A percentile compares a stretch with the other conserved stretches of the same genome.
Evolutionary conservation across 1,140 invertebrate genomes (phyloP).

Genomic region (Drosophila pachea): DNA sequence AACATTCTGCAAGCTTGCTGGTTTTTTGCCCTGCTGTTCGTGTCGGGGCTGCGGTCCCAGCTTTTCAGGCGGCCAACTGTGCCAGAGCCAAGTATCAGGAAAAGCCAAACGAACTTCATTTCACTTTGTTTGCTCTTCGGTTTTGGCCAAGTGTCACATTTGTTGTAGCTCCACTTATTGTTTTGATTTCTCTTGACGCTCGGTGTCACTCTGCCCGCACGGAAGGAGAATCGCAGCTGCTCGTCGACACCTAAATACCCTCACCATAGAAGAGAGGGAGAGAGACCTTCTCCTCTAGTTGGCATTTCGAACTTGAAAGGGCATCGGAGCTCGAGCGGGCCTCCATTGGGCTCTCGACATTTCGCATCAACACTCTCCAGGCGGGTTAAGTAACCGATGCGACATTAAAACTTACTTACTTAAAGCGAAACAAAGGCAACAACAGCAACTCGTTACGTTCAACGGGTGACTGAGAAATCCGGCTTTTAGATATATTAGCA

Average conservation of each 20-base stretch:
- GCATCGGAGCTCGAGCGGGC: not conserved
- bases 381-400: conserved; percentile 42
- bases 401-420: conserved; percentile 61
- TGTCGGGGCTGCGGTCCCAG: conserved; percentile 5
- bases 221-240: not conserved
- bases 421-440: conserved; percentile 23
- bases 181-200: conserved; percentile 37
- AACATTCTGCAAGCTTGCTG: conserved; percentile 10
- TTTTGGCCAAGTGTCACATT: conserved; percentile 29
- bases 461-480: not conserved
- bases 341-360: not conserved
- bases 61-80: not conserved
- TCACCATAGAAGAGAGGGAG: too few species aligned
- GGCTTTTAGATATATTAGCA: conserved; percentile 36
- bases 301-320: too few species aligned
- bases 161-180: conserved; percentile 41
- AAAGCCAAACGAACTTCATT: conserved; percentile 38
- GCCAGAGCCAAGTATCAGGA: conserved; percentile 28
- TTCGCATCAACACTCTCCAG: conserved; percentile 29
- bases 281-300: too few species aligned
- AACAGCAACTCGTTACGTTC: not conserved
- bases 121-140: conserved; percentile 30
- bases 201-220: not conserved
- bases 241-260: not conserved
- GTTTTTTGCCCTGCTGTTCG: conserved; percentile 7